These are phyloP conservation scores for Tillus elongatus DNA, from an alignment of 2,888 invertebrate species.

Conservation along the genomic window DNA sequence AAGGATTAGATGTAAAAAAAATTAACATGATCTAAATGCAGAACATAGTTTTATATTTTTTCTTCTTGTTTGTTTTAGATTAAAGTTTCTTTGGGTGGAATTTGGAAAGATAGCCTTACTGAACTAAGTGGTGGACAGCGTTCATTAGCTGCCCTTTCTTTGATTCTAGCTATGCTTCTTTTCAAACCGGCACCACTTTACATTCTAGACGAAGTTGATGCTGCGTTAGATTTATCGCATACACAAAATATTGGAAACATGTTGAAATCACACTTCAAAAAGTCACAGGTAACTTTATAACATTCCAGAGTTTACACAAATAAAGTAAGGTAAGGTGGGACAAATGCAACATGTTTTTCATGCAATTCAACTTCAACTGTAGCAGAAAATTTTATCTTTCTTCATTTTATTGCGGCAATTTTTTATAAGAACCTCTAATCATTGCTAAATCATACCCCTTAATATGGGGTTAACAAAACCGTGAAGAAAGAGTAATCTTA, in stretches of 20 bases:
- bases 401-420: too few relatives aligned
- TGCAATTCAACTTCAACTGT: too few relatives aligned
- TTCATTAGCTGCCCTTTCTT: conserved; percentile 89
- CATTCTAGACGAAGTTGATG: conserved; percentile 98
- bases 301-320: neutral
- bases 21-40: too few relatives aligned
- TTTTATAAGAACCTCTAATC: too few relatives aligned
- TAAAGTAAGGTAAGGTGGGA: too few relatives aligned
- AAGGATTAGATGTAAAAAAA: conserved; percentile 71
- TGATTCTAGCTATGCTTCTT: conserved; percentile 90
- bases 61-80: conserved; percentile 40
- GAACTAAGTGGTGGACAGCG: conserved; percentile 97
- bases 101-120: conserved; percentile 92
- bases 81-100: conserved; percentile 82
- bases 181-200: conserved; percentile 98
- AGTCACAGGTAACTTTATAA: conserved; percentile 58
- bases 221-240: conserved; percentile 94
- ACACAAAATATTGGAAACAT: conserved; percentile 98
- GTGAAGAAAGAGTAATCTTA: too few relatives aligned
- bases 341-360: too few relatives aligned
- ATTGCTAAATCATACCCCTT: too few relatives aligned
- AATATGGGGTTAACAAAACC: too few relatives aligned
- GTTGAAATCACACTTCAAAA: conserved; percentile 81
- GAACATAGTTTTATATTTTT: neutral
- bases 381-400: too few relatives aligned